These are phyloP conservation scores for Chrysopilus asiliformis DNA, from an alignment of 2,888 invertebrate species.

Conservation along the genomic window DNA sequence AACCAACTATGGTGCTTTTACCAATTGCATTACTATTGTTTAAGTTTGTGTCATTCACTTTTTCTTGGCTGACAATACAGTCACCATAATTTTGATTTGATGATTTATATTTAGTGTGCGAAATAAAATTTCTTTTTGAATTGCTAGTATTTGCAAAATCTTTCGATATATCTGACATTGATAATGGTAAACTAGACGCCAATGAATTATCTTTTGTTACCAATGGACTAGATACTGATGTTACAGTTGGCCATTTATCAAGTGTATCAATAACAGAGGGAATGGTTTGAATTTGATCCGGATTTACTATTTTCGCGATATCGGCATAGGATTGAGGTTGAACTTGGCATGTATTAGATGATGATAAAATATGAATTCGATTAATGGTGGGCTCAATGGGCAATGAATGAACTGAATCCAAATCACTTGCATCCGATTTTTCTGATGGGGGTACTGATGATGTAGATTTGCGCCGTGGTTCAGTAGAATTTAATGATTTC, in stretches of 20 bases:
- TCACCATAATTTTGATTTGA: too few species aligned
- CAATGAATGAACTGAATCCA: slow-evolving; percentile 74
- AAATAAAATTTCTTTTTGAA: too few species aligned
- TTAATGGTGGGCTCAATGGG: slow-evolving; percentile 42
- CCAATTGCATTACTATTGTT: too few species aligned
- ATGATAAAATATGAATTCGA: slow-evolving; percentile 14
- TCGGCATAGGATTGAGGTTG: slow-evolving; percentile 60
- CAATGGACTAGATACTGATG: too few species aligned
- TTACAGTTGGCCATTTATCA: slow-evolving; percentile 21
- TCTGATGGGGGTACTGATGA: slow-evolving; percentile 70
- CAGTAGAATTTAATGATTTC: slow-evolving; percentile 20
- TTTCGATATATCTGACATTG: too few species aligned
- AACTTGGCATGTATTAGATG: slow-evolving; percentile 21
- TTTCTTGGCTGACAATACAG: too few species aligned
- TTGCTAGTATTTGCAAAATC: too few species aligned
- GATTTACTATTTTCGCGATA: slow-evolving; percentile 49
- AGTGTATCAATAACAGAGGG: slow-evolving; percentile 9
- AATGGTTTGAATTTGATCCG: slow-evolving; percentile 17
- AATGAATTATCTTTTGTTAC: too few species aligned
- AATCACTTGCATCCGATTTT: slow-evolving; percentile 68
- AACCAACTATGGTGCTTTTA: too few species aligned
- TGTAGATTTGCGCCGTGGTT: slow-evolving; percentile 51
- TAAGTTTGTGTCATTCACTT: too few species aligned
- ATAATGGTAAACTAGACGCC: too few species aligned
- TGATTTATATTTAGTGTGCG: too few species aligned